Percentiles rank a stretch among this genome's conserved stretches.
phyloP scores from a whole-genome alignment of 2,797 vertebrate species.

The Cygnus olor region DNA sequence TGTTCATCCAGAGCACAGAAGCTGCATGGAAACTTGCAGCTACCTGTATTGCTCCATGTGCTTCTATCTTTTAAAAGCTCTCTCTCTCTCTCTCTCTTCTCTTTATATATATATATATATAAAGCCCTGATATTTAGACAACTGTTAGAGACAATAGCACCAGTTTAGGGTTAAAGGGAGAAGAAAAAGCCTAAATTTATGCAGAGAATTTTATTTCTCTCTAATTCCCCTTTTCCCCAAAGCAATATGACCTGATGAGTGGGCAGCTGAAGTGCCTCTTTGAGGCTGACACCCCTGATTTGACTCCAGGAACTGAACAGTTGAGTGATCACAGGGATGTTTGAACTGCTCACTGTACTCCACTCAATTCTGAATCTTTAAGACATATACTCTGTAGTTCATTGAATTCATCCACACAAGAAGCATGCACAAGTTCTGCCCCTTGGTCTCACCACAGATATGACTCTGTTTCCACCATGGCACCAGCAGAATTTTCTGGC shows the following conservation, averaged over 20 bases:
- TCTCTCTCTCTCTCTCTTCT: neutral
- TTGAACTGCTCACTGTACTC: neutral
- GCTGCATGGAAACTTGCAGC: neutral
- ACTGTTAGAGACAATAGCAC: neutral
- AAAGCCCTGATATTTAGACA: neutral
- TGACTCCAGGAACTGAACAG: neutral
- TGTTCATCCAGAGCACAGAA: neutral
- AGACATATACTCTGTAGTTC: neutral
- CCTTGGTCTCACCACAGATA: neutral
- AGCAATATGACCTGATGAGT: neutral
- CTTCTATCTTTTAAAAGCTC: neutral
- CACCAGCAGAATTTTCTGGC: neutral
- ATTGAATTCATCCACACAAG: neutral
- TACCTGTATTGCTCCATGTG: accelerated
- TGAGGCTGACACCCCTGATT: neutral
- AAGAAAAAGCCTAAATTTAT: neutral
- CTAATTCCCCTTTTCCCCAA: neutral
- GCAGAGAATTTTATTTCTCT: neutral
- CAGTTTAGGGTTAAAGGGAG: neutral
- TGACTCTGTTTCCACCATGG: neutral
- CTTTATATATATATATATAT: no score
- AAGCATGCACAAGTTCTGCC: neutral
- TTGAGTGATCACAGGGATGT: neutral
- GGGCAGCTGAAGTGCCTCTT: neutral
- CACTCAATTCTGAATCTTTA: neutral